phyloP scores from a whole-genome alignment of 2,888 invertebrate genomes.

The Colletes collaris region DNA sequence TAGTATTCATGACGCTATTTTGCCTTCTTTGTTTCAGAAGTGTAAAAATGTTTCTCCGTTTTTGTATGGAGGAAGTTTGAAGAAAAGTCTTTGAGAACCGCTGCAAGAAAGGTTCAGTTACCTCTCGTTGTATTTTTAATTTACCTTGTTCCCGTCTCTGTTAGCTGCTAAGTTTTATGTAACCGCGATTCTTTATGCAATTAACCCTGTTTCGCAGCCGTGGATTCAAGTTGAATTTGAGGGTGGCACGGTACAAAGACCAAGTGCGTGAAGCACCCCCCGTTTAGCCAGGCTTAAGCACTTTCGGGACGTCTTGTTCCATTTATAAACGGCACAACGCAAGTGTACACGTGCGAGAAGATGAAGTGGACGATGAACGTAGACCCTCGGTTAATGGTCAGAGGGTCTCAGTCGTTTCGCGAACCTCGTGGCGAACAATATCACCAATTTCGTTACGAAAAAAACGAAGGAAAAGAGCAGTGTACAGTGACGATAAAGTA shows the following conservation, averaged over 20 bases:
- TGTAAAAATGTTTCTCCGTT: too few relatives aligned
- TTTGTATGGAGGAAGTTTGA: too few relatives aligned
- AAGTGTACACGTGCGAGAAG: conserved; percentile 55
- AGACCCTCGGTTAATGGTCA: conserved; percentile 37
- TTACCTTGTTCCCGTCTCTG: not conserved
- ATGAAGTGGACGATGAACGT: conserved; percentile 51
- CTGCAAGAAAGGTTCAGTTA: not conserved
- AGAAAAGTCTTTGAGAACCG: not conserved
- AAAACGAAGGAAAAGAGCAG: not conserved
- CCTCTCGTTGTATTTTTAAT: not conserved
- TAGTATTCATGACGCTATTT: too few relatives aligned
- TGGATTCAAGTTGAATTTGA: not conserved
- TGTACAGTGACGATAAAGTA: too few relatives aligned
- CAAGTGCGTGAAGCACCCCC: conserved; percentile 30
- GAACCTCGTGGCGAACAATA: conserved; percentile 38
- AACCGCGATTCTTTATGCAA: conserved; percentile 17
- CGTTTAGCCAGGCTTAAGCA: conserved; percentile 29
- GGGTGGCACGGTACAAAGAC: conserved; percentile 27
- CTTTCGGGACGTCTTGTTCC: conserved; percentile 63
- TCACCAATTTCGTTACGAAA: not conserved
- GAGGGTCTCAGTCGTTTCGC: conserved; percentile 57
- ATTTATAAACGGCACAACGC: conserved; percentile 72
- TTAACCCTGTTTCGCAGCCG: conserved; percentile 35
- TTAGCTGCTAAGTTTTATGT: not conserved
- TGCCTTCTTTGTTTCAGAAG: too few relatives aligned